These are phyloP conservation scores for Psix sp. DNA, from an alignment of 1,140 invertebrate genomes.

Conservation along the genomic window DNA sequence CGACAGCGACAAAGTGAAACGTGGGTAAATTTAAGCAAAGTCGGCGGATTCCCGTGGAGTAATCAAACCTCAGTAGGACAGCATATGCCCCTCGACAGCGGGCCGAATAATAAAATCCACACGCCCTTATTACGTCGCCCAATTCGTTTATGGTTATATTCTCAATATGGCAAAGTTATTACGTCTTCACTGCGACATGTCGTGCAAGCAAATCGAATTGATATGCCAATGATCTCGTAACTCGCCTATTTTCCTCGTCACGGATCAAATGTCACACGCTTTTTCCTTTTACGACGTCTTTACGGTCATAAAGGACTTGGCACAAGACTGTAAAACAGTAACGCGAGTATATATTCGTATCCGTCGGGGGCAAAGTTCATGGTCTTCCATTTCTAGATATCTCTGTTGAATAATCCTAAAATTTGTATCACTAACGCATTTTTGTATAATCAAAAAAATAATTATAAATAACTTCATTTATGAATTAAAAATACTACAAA, in stretches of 20 bases:
- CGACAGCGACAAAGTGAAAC: neutral
- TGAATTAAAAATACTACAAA: too few species aligned
- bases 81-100: constrained; percentile 12
- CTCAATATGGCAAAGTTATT: constrained; percentile 45
- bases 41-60: neutral
- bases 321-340: constrained; percentile 52
- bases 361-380: too few species aligned
- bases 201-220: constrained; percentile 55
- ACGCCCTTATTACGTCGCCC: constrained; percentile 36
- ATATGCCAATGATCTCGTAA: constrained; percentile 47
- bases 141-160: constrained; percentile 61
- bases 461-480: too few species aligned
- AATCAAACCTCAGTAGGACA: neutral
- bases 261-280: constrained; percentile 64
- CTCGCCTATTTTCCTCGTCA: constrained; percentile 38
- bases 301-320: constrained; percentile 58
- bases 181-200: constrained; percentile 51
- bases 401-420: too few species aligned
- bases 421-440: too few species aligned
- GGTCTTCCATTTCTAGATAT: too few species aligned
- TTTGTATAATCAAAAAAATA: too few species aligned
- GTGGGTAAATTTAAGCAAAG: neutral
- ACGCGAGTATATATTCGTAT: constrained; percentile 10
- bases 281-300: constrained; percentile 64
- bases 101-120: constrained; percentile 29